Evolutionary conservation across 2,888 invertebrate genomes (phyloP).

Genomic region (Papilio demoleus): DNA sequence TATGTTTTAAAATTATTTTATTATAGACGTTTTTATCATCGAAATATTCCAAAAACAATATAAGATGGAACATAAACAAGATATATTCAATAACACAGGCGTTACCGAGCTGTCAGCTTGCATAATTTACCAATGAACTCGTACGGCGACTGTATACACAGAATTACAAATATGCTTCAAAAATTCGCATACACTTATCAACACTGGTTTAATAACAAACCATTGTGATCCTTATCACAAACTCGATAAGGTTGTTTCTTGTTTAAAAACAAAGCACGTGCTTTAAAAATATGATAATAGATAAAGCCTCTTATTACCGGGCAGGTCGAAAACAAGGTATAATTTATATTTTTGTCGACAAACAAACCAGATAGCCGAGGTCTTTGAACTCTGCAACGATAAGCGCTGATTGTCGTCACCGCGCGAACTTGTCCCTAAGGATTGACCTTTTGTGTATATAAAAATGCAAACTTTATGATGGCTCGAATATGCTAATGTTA

Average conservation of each 20-base stretch:
- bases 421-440: slow-evolving; percentile 20
- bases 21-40: neutral
- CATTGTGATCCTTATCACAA: slow-evolving; percentile 37
- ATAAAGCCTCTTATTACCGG: slow-evolving; percentile 43
- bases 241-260: slow-evolving; percentile 34
- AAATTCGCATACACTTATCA: slow-evolving; percentile 39
- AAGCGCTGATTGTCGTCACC: slow-evolving; percentile 34
- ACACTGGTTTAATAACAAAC: slow-evolving; percentile 23
- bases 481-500: too few species aligned
- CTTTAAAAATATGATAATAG: slow-evolving; percentile 44
- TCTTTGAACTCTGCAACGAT: slow-evolving; percentile 47
- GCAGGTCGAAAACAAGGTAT: slow-evolving; percentile 45
- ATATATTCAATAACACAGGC: slow-evolving; percentile 3
- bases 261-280: slow-evolving; percentile 33
- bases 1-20: neutral
- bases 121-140: slow-evolving; percentile 36
- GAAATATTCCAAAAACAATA: neutral
- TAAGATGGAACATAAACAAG: slow-evolving; percentile 2
- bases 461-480: neutral
- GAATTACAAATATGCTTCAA: slow-evolving; percentile 22
- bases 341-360: slow-evolving; percentile 46
- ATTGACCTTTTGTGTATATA: slow-evolving; percentile 18
- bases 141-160: neutral
- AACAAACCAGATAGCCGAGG: slow-evolving; percentile 48
- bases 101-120: slow-evolving; percentile 12